These are phyloP conservation scores for Promerops cafer DNA, from an alignment of 2,113 vertebrate genomes.

Conservation along the genomic window DNA sequence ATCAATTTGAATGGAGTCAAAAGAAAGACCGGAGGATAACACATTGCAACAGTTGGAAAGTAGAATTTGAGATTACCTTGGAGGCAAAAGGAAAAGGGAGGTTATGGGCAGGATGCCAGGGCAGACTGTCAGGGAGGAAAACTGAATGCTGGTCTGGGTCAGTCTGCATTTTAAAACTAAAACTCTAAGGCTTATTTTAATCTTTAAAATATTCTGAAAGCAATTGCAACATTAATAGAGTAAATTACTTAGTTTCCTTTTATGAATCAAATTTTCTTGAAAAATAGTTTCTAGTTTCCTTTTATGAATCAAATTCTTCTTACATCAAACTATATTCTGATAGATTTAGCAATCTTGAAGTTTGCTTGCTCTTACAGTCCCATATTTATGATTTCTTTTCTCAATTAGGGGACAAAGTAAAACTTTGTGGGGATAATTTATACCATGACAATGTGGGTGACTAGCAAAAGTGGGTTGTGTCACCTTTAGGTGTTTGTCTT, in stretches of 20 bases:
- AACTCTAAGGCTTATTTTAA: neutral
- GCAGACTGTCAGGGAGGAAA: neutral
- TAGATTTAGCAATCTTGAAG: neutral
- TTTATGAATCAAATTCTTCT: neutral
- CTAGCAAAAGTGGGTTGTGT: neutral
- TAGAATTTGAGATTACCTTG: neutral
- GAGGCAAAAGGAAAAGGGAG: neutral
- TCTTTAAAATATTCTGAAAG: neutral
- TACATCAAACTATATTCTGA: neutral
- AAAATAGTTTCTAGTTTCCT: too few relatives aligned
- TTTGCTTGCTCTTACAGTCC: neutral
- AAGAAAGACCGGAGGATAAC: neutral
- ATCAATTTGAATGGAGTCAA: neutral
- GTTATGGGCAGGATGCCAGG: neutral
- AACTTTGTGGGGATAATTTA: neutral
- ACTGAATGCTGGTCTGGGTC: neutral
- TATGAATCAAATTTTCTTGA: neutral
- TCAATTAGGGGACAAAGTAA: neutral
- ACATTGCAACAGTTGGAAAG: neutral
- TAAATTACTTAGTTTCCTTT: neutral
- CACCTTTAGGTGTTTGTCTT: neutral
- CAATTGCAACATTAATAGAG: neutral
- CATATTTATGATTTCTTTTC: neutral
- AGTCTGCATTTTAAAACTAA: neutral
- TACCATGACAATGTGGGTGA: neutral